Conservation (phyloP, 2,113 vertebrate species). For the Entelurus aequoreus region DNA sequence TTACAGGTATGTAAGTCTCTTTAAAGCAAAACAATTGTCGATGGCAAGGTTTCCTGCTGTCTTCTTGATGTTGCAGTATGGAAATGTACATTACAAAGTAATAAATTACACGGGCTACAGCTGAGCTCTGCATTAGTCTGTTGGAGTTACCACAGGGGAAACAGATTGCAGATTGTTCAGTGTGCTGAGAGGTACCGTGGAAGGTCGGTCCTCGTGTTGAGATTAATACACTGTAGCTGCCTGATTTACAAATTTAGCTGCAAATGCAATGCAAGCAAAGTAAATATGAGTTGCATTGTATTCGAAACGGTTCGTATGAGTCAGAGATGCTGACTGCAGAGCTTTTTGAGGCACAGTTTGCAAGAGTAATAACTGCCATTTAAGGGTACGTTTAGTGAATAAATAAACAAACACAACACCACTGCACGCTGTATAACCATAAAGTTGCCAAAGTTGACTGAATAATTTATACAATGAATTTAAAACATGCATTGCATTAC, state of each 20-base stretch:
- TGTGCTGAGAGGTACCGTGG: conserved; percentile 40
- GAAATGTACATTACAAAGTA: conserved; percentile 44
- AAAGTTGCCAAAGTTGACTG: neutral
- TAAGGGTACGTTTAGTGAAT: conserved; percentile 5
- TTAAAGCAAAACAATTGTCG: conserved; percentile 34
- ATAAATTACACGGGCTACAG: conserved; percentile 65
- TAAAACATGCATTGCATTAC: neutral
- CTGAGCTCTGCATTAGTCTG: conserved; percentile 61
- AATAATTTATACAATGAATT: neutral
- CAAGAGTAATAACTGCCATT: conserved; percentile 10
- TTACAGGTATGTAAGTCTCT: conserved; percentile 23
- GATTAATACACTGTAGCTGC: conserved; percentile 54
- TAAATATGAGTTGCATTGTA: conserved; percentile 43
- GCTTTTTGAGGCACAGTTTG: conserved; percentile 23
- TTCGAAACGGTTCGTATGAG: conserved; percentile 9
- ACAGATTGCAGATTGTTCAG: conserved; percentile 63
- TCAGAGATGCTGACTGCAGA: conserved; percentile 23
- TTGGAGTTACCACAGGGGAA: conserved; percentile 53
- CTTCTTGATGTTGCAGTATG: conserved; percentile 32
- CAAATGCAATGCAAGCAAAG: conserved; percentile 46
- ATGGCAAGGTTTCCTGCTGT: conserved; percentile 21
- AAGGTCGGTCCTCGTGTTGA: conserved; percentile 46
- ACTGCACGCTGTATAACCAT: neutral
- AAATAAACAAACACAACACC: neutral
- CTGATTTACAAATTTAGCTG: conserved; percentile 52